Evolutionary conservation across 2,797 vertebrate species (phyloP).

Genomic region (Holocentrus rufus): DNA sequence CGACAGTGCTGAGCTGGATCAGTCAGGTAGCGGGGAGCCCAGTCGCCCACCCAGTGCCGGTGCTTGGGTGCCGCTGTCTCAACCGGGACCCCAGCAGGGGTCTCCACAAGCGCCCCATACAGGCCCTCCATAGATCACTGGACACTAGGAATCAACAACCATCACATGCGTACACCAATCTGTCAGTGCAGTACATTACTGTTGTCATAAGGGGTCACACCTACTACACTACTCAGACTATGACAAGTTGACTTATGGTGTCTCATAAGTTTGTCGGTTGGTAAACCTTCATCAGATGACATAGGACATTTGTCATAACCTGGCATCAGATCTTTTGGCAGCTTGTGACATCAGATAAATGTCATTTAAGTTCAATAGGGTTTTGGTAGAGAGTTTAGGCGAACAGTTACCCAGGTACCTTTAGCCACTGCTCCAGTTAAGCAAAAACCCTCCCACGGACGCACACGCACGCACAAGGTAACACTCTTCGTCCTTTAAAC

Average conservation of each 20-base stretch:
- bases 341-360: constrained; percentile 76
- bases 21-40: constrained; percentile 89
- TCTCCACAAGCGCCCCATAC: constrained; percentile 67
- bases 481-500: constrained; percentile 73
- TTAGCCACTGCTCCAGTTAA: constrained; percentile 70
- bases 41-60: constrained; percentile 87
- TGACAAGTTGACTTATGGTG: constrained; percentile 71
- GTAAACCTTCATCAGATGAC: constrained; percentile 65
- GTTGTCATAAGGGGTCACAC: constrained; percentile 70
- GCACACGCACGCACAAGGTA: constrained; percentile 72
- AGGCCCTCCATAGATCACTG: constrained; percentile 70
- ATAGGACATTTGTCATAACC: constrained; percentile 72
- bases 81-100: constrained; percentile 61
- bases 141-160: constrained; percentile 52
- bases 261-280: constrained; percentile 68
- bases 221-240: constrained; percentile 67
- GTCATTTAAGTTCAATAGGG: constrained; percentile 67
- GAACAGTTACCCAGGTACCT: constrained; percentile 69
- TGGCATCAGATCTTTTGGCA: constrained; percentile 76
- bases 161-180: constrained; percentile 62
- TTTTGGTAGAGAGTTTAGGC: constrained; percentile 51
- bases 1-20: constrained; percentile 92
- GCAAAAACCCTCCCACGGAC: constrained; percentile 74
- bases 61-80: constrained; percentile 77
- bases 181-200: constrained; percentile 75